Evolutionary conservation across 2,113 vertebrate species (phyloP).

Genomic region (Leptosomus discolor): DNA sequence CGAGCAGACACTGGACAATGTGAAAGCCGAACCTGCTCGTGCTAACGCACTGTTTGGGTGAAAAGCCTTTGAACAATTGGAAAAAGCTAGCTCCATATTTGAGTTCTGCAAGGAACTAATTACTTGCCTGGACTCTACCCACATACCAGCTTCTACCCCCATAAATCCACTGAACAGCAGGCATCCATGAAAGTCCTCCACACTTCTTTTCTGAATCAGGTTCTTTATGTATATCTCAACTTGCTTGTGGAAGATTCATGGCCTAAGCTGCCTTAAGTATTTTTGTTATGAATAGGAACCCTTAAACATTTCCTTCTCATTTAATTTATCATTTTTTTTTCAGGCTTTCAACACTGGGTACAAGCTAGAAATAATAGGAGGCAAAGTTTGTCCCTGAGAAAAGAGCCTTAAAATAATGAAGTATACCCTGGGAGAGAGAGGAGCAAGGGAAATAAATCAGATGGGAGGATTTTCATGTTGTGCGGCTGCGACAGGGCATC

Average conservation of each 20-base stretch:
- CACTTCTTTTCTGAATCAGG: constrained; percentile 35
- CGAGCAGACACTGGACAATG: background rate
- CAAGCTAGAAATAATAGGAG: background rate
- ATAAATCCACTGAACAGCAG: background rate
- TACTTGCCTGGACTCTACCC: constrained; percentile 5
- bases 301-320: constrained; percentile 65
- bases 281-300: constrained; percentile 66
- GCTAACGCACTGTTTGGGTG: background rate
- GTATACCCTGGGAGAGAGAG: background rate
- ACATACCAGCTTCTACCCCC: background rate
- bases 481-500: background rate
- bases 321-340: constrained; percentile 56
- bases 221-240: constrained; percentile 44
- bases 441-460: background rate
- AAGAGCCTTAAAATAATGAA: constrained; percentile 41
- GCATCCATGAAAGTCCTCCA: background rate
- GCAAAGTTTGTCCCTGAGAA: background rate
- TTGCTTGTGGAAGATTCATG: constrained; percentile 41
- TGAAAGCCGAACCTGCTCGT: background rate
- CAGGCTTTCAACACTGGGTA: constrained; percentile 48
- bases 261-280: constrained; percentile 26
- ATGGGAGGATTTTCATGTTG: background rate
- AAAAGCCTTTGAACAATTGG: background rate
- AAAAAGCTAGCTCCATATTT: background rate
- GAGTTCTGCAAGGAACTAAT: constrained; percentile 35